Evolutionary conservation across 2,888 invertebrate species (phyloP).

Genomic region (Ophion slaviceki): DNA sequence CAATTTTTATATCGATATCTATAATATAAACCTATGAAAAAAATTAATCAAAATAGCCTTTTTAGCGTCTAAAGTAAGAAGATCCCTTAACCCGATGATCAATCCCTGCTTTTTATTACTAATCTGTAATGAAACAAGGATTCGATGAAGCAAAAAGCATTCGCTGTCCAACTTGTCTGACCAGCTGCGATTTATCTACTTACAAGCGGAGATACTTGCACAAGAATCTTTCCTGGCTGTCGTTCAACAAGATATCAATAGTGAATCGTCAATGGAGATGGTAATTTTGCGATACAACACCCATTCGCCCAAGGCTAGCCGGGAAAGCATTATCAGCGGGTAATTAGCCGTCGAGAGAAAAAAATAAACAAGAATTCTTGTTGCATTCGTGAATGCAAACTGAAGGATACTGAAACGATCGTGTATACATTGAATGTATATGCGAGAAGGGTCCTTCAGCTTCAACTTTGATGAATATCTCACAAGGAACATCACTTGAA

Average conservation of each 20-base stretch:
- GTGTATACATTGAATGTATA: neutral
- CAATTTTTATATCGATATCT: too few relatives aligned
- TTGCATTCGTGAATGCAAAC: too few relatives aligned
- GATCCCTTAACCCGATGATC: neutral
- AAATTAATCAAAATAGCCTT: too few relatives aligned
- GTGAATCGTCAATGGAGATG: neutral
- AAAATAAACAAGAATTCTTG: too few relatives aligned
- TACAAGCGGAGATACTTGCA: neutral
- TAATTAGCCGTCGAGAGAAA: conserved; percentile 33
- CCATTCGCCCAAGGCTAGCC: neutral
- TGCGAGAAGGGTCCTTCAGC: neutral
- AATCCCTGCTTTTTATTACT: too few relatives aligned
- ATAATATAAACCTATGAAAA: too few relatives aligned
- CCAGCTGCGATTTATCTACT: conserved; percentile 3
- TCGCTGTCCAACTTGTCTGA: neutral
- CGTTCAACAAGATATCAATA: neutral
- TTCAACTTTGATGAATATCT: neutral
- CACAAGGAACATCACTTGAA: neutral
- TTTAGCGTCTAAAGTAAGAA: too few relatives aligned
- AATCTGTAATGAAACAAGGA: too few relatives aligned
- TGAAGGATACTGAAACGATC: neutral
- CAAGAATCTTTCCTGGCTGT: neutral
- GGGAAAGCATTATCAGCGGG: neutral
- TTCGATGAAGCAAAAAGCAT: neutral
- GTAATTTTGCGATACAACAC: neutral